Evolutionary conservation across 1,140 invertebrate species (phyloP).

Genomic region (Hermatobates lingyangjiaoensis): DNA sequence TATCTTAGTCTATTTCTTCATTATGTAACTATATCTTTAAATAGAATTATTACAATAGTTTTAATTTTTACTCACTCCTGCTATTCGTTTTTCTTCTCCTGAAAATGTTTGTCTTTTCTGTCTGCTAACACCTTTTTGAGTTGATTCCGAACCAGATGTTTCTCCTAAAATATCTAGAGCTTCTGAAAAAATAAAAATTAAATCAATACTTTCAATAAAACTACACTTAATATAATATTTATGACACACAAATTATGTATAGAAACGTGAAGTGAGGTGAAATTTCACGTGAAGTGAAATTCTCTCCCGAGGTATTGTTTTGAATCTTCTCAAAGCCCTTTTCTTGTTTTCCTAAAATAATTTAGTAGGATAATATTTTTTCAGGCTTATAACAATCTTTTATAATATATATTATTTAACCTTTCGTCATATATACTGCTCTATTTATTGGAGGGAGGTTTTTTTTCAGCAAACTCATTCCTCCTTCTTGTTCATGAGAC

Average conservation of each 20-base stretch:
- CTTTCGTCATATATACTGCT: too few relatives aligned
- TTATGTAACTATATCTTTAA: too few relatives aligned
- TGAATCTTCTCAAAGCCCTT: too few relatives aligned
- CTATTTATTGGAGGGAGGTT: too few relatives aligned
- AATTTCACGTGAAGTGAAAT: not conserved
- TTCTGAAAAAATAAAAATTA: constrained; percentile 22
- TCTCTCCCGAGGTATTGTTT: too few relatives aligned
- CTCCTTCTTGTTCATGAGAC: too few relatives aligned
- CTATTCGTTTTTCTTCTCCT: constrained; percentile 37
- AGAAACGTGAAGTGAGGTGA: not conserved
- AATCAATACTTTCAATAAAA: not conserved
- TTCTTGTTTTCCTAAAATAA: too few relatives aligned
- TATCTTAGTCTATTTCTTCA: too few relatives aligned
- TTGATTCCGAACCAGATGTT: constrained; percentile 23
- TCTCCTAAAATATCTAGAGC: constrained; percentile 23
- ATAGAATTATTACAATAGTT: not conserved
- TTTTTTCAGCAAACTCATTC: too few relatives aligned
- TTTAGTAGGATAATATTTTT: too few relatives aligned
- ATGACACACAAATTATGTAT: not conserved
- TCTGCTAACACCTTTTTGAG: constrained; percentile 19
- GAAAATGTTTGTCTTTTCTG: constrained; percentile 34
- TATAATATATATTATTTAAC: too few relatives aligned
- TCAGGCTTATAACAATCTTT: too few relatives aligned
- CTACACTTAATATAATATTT: not conserved
- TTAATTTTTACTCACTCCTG: constrained; percentile 30